Evolutionary conservation across 2,888 invertebrate genomes (phyloP), one percentile per base, ranked within the genome.

Genomic region (Hydriomena furcata): DNA sequence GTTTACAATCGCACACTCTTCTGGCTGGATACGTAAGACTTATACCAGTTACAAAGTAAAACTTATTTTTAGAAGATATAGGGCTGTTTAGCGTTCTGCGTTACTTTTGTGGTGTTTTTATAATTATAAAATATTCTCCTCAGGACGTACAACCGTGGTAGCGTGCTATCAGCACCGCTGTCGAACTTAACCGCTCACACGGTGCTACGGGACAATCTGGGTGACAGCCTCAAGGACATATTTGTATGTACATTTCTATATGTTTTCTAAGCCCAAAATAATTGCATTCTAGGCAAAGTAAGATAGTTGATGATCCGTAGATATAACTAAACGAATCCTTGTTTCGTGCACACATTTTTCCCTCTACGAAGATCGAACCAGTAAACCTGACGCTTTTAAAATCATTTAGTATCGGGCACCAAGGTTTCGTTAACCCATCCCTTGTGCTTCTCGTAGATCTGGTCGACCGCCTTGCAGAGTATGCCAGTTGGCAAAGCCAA

Each of bases 1-100:
- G 80, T 94, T 37, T 91, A 93, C 68, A 85, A 91, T 32, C 91
- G 91, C 30, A 84, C 83, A 11, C 76, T 97, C 5, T 96, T 94
- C 79, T 97, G 96, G 96, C 93, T 95, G 31, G 96, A 97, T 79
- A 93, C 92, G 94, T 94, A 74, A 91, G 93, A 85, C 4, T 5
- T 11, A 17, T 13, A 5, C 11, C 23, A 11, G 28, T 5, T 10
- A 4, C 1, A 3, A 17, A 3, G 2, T 17, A 17, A 17, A 17
- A 17, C 5, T 27, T 6, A 5, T 27, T 2, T 8, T 27, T 36
- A 24, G 5, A n/a, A n/a, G 7, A 5, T 1, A 2, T 25, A 4
- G 17, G 2, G 17, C n/a, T n/a, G n/a, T n/a, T 17, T 1, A 7
- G 17, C 3, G 13, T 25, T 5, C 8, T 8, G 8, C 7, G n/a